Percentiles rank a stretch among this genome's conserved stretches.
These are phyloP conservation scores for Poecile montanus DNA, from an alignment of 2,797 vertebrate species.

Conservation along the genomic window DNA sequence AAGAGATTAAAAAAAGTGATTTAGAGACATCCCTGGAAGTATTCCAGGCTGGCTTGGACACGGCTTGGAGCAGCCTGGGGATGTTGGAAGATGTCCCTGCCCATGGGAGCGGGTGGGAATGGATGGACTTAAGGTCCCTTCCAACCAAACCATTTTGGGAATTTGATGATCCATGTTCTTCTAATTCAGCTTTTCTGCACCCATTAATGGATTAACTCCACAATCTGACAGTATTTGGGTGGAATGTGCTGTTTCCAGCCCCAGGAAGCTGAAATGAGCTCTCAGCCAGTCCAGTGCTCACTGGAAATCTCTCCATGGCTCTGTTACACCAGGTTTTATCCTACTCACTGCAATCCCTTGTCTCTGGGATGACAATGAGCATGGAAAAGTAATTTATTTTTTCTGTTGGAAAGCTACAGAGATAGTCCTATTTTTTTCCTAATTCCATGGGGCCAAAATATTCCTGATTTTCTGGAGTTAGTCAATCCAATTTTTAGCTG, in stretches of 20 bases:
- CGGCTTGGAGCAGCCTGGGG: not conserved
- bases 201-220: not conserved
- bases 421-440: not conserved
- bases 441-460: not conserved
- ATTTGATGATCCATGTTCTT: not conserved
- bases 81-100: not conserved
- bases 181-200: not conserved
- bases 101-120: rapidly evolving
- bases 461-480: not conserved
- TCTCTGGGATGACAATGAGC: not conserved
- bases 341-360: not conserved
- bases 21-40: not conserved
- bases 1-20: not conserved
- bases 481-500: not conserved
- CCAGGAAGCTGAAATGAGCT: not conserved
- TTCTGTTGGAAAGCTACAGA: not conserved
- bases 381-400: not conserved
- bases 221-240: not conserved
- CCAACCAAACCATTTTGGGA: not conserved
- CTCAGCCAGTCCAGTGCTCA: not conserved
- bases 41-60: not conserved
- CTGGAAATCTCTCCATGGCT: not conserved
- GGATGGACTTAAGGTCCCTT: not conserved
- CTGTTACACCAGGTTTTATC: not conserved
- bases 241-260: not conserved